A percentile compares a stretch with the other conserved stretches of the same genome.
Evolutionary conservation across 2,113 vertebrate species (phyloP).

Genomic region (Mirounga angustirostris): DNA sequence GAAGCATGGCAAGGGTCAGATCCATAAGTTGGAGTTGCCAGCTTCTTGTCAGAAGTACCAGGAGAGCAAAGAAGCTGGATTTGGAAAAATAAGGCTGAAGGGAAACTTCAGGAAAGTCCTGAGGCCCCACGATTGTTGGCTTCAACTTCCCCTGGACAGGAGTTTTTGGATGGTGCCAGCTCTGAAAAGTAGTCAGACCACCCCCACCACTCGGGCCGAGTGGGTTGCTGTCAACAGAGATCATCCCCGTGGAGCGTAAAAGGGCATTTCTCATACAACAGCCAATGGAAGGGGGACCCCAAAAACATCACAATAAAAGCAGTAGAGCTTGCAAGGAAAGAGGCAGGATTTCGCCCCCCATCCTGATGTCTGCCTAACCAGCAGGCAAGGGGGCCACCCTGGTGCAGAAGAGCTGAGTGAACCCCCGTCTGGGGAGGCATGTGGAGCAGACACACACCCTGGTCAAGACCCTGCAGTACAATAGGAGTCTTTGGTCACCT

Average conservation of each 20-base stretch:
- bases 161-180: background rate
- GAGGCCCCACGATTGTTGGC: background rate
- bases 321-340: too few species aligned
- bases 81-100: background rate
- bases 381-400: too few species aligned
- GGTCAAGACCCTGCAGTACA: background rate
- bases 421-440: accelerated
- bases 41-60: background rate
- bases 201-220: background rate
- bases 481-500: background rate
- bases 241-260: background rate
- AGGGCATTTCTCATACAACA: background rate
- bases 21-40: background rate
- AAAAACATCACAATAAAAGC: background rate
- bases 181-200: background rate
- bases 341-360: background rate
- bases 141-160: background rate
- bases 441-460: too few species aligned
- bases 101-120: background rate
- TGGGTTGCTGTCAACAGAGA: background rate
- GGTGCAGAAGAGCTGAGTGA: background rate
- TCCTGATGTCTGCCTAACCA: background rate
- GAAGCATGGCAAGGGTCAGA: too few species aligned
- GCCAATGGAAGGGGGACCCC: background rate
- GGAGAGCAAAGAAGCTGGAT: background rate